Percentiles rank a stretch among this genome's conserved stretches.
Conservation (phyloP, 1,140 invertebrate species). For the Drosophila arizonae region DNA sequence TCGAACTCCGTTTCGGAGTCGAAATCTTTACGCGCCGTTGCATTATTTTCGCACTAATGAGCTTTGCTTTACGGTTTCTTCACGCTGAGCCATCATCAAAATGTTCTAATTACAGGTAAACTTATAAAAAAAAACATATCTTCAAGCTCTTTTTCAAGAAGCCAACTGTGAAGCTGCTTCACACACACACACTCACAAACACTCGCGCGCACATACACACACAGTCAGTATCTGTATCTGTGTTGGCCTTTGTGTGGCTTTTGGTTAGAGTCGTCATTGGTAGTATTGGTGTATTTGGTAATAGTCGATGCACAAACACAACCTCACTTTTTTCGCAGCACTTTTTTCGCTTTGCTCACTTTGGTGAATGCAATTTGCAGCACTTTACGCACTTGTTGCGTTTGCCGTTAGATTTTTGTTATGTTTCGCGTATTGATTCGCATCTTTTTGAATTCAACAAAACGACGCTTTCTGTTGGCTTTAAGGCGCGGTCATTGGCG, state of each 20-base stretch:
- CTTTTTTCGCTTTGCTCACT: constrained; percentile 26
- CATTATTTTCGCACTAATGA: constrained; percentile 41
- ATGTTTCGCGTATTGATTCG: constrained; percentile 12
- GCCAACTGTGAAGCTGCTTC: constrained; percentile 2
- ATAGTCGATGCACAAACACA: constrained; percentile 68
- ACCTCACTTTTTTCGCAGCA: constrained; percentile 61
- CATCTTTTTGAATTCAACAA: constrained; percentile 7
- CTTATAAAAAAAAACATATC: constrained; percentile 4
- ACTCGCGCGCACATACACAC: too few species aligned
- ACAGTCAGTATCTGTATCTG: constrained; percentile 8
- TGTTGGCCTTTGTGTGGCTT: constrained; percentile 59
- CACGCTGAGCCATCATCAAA: constrained; percentile 12
- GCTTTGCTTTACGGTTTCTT: constrained; percentile 32
- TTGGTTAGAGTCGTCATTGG: constrained; percentile 7
- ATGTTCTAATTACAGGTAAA: constrained; percentile 46
- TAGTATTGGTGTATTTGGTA: constrained; percentile 72
- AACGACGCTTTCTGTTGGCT: constrained; percentile 54
- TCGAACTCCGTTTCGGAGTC: constrained; percentile 14
- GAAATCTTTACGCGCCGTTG: constrained; percentile 51
- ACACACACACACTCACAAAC: too few species aligned
- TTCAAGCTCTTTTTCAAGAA: constrained; percentile 9
- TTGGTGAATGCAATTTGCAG: constrained; percentile 3
- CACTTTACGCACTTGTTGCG: constrained; percentile 34
- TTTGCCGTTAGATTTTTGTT: constrained; percentile 10
- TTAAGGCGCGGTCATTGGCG: constrained; percentile 73